Evolutionary conservation across 2,888 invertebrate genomes (phyloP).

Genomic region (Thysanoteuthis rhombus): DNA sequence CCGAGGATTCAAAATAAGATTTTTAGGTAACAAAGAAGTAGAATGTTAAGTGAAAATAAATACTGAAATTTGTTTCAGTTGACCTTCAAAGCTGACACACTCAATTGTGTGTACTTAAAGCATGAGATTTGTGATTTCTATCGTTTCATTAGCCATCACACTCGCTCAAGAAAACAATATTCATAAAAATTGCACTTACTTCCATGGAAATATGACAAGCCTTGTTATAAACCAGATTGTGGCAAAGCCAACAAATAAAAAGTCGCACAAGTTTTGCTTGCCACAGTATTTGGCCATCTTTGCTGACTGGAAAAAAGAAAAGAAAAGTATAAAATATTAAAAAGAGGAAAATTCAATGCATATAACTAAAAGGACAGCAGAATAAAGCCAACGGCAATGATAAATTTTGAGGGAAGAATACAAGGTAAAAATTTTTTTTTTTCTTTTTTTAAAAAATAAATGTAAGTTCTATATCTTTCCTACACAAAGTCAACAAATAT

Average conservation of each 20-base stretch:
- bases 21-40: no score
- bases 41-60: no score
- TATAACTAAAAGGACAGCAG: no score
- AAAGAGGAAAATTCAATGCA: no score
- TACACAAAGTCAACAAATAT: no score
- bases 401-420: no score
- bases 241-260: slow-evolving; percentile 87
- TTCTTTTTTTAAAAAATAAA: no score
- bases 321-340: not conserved
- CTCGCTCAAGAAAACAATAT: not conserved
- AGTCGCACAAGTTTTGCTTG: slow-evolving; percentile 87
- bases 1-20: no score
- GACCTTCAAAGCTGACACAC: not conserved
- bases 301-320: slow-evolving; percentile 76
- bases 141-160: not conserved
- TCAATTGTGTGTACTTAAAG: not conserved
- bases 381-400: no score
- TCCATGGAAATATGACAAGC: slow-evolving; percentile 84
- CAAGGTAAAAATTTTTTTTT: no score
- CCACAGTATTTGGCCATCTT: slow-evolving; percentile 94
- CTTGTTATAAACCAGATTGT: slow-evolving; percentile 91
- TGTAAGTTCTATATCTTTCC: no score
- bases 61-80: no score
- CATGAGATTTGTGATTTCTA: not conserved
- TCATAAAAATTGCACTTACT: slow-evolving; percentile 59